These are phyloP conservation scores for Thecophora atra DNA, from an alignment of 2,888 invertebrate species.

Conservation along the genomic window DNA sequence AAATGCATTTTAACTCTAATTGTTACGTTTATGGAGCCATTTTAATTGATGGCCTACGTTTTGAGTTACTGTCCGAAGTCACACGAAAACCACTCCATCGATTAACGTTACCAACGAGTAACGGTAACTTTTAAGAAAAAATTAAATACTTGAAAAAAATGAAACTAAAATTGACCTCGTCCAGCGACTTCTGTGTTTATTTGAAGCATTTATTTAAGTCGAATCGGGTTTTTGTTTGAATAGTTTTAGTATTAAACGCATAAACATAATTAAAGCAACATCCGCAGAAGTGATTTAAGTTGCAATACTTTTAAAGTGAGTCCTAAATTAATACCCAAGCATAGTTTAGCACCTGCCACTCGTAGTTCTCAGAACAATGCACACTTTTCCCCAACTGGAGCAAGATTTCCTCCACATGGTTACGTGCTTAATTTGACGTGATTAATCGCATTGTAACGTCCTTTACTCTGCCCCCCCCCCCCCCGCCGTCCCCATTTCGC, in stretches of 20 bases:
- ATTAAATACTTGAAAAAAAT: too few relatives aligned
- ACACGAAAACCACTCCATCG: neutral
- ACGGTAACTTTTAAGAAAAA: too few relatives aligned
- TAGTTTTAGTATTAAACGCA: too few relatives aligned
- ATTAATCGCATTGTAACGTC: slow-evolving; percentile 43
- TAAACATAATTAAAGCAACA: too few relatives aligned
- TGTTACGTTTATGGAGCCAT: slow-evolving; percentile 2
- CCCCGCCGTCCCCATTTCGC: neutral
- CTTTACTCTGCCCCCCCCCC: neutral
- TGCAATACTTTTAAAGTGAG: neutral
- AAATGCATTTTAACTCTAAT: slow-evolving; percentile 13
- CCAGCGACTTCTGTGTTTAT: too few relatives aligned
- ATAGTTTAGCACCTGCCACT: neutral
- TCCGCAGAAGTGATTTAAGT: too few relatives aligned
- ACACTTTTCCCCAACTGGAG: slow-evolving; percentile 19
- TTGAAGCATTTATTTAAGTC: too few relatives aligned
- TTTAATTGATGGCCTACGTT: neutral
- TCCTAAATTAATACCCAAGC: neutral
- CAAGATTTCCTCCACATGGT: slow-evolving; percentile 40
- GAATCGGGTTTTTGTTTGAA: too few relatives aligned
- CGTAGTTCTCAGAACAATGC: neutral
- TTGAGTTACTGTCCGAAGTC: neutral
- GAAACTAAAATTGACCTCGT: too few relatives aligned
- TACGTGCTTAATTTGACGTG: slow-evolving; percentile 50
- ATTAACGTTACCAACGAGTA: too few relatives aligned